Evolutionary conservation across 1,140 invertebrate genomes (phyloP).

Genomic region (Bombus soroeensis): DNA sequence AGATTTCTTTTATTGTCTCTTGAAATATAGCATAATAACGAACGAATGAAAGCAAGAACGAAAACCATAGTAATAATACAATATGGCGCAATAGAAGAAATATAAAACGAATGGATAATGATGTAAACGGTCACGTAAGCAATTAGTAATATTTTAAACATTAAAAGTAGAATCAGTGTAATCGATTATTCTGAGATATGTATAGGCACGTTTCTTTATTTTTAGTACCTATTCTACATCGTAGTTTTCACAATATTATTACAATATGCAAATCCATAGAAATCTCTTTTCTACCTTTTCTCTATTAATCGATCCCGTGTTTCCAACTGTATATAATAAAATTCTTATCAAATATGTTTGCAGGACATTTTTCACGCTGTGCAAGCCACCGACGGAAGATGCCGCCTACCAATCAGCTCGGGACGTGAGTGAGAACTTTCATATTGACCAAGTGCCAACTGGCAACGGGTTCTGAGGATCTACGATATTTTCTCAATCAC

Average conservation of each 20-base stretch:
- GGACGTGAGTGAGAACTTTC: slow-evolving; percentile 71
- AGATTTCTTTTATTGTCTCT: neutral
- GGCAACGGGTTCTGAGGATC: slow-evolving; percentile 37
- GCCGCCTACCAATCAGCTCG: slow-evolving; percentile 64
- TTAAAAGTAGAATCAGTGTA: neutral
- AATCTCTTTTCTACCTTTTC: neutral
- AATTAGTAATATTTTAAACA: neutral
- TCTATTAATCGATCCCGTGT: neutral
- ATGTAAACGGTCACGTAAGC: neutral
- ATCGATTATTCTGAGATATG: neutral
- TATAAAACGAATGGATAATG: neutral
- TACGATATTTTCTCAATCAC: slow-evolving; percentile 60
- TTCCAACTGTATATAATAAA: neutral
- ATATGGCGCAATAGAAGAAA: neutral
- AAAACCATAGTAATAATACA: neutral
- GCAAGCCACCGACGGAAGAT: slow-evolving; percentile 65
- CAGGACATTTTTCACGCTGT: slow-evolving; percentile 45
- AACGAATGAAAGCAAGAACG: neutral
- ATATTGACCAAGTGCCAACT: slow-evolving; percentile 44
- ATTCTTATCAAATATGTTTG: slow-evolving; percentile 24
- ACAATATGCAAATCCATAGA: neutral
- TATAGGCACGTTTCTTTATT: no score
- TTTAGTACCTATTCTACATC: neutral
- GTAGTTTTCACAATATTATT: neutral
- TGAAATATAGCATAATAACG: neutral